phyloP scores from a whole-genome alignment of 2,113 vertebrate genomes.

The Otus sunia region DNA sequence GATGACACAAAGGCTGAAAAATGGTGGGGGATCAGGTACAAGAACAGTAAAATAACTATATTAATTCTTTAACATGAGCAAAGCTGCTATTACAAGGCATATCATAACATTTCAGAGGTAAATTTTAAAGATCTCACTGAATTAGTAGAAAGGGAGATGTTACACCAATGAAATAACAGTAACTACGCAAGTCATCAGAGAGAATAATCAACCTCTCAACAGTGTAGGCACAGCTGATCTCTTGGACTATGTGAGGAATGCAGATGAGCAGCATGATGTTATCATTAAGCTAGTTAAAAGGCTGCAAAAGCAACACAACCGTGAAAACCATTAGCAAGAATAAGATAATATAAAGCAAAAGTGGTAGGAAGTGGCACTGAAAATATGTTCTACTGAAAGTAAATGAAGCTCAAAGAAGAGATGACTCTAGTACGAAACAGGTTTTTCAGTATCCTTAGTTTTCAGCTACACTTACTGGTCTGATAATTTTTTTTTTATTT shows the following conservation, averaged over 20 bases:
- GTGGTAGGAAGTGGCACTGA: not conserved
- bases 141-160: not conserved
- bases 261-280: not conserved
- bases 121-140: not conserved
- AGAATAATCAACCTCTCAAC: not conserved
- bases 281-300: not conserved
- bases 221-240: not conserved
- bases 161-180: not conserved
- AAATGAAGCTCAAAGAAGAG: not conserved
- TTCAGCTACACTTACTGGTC: not conserved
- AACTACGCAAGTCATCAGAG: not conserved
- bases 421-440: not conserved
- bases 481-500: not conserved
- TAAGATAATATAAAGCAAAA: not conserved
- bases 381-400: not conserved
- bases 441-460: not conserved
- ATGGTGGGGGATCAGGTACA: not conserved
- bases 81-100: not conserved
- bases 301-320: not conserved
- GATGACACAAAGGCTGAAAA: not conserved
- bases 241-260: not conserved
- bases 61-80: not conserved
- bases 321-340: not conserved
- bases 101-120: not conserved
- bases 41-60: not conserved